These are phyloP conservation scores for Sebastes steindachneri DNA, from an alignment of 2,797 vertebrate species.

Conservation along the genomic window DNA sequence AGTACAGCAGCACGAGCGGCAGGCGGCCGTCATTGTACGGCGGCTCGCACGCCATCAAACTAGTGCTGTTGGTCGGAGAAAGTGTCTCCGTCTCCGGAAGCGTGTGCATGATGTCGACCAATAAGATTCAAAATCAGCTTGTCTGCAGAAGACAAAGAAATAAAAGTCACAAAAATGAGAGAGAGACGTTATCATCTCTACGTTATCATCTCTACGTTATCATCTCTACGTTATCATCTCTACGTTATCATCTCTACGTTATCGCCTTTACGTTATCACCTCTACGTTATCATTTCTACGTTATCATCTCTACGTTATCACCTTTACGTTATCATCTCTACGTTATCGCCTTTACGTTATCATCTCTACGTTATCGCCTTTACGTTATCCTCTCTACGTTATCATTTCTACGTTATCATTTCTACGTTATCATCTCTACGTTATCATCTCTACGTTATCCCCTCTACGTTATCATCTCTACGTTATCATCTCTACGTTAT, in stretches of 20 bases:
- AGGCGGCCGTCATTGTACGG: constrained; percentile 65
- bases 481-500: neutral
- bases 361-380: accelerated
- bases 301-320: neutral
- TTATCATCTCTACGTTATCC: too few species aligned
- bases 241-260: neutral
- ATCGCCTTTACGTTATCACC: neutral
- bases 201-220: neutral
- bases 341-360: too few species aligned
- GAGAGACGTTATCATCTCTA: neutral
- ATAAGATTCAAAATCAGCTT: neutral
- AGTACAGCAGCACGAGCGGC: constrained; percentile 85
- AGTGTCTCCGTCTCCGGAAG: neutral
- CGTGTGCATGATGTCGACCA: constrained; percentile 48
- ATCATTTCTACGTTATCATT: accelerated
- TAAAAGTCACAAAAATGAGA: neutral
- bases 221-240: too few species aligned
- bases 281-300: accelerated
- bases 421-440: accelerated
- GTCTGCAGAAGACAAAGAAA: neutral
- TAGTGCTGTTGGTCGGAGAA: neutral
- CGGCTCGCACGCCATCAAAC: neutral
- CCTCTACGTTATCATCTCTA: too few species aligned
- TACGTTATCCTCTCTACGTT: too few species aligned
- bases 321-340: neutral